A percentile compares a stretch with the other conserved stretches of the same genome.
Conservation (phyloP, 2,888 invertebrate genomes). For the Himalopsyche anomala region DNA sequence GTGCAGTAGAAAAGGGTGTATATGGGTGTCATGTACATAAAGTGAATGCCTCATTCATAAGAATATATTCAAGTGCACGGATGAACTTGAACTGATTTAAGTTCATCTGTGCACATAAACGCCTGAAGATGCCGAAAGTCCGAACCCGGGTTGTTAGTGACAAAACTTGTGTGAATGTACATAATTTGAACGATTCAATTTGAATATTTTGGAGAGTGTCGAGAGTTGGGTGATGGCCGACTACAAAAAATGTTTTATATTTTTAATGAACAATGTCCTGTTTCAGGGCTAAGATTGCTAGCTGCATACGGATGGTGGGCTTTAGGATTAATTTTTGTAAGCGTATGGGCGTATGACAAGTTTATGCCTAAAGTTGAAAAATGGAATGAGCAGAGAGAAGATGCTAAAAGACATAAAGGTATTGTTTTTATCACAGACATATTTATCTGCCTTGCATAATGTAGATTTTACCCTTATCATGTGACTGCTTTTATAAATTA, state of each 20-base stretch:
- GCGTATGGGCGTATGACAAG: constrained; percentile 55
- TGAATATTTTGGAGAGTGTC: neutral
- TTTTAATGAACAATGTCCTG: constrained; percentile 55
- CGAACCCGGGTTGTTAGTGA: too few relatives aligned
- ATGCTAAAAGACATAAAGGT: constrained; percentile 62
- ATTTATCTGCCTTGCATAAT: neutral
- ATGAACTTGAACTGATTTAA: too few relatives aligned
- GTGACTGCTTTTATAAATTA: too few relatives aligned
- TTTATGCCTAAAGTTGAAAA: constrained; percentile 48
- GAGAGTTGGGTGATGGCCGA: too few relatives aligned
- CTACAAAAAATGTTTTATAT: neutral
- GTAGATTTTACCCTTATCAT: neutral
- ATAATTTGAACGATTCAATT: neutral
- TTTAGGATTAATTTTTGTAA: constrained; percentile 46
- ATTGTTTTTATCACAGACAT: constrained; percentile 10
- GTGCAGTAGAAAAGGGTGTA: too few relatives aligned
- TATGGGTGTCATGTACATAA: too few relatives aligned
- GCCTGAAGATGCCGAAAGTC: too few relatives aligned
- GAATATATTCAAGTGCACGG: neutral
- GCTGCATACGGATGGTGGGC: constrained; percentile 63
- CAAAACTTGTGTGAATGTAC: too few relatives aligned
- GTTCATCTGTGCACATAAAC: too few relatives aligned
- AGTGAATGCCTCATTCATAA: too few relatives aligned
- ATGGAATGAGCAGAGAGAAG: constrained; percentile 57
- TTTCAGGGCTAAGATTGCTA: constrained; percentile 44